These are phyloP conservation scores for Eulemur coronatus DNA, from an alignment of 2,797 vertebrate species.

Conservation along the genomic window DNA sequence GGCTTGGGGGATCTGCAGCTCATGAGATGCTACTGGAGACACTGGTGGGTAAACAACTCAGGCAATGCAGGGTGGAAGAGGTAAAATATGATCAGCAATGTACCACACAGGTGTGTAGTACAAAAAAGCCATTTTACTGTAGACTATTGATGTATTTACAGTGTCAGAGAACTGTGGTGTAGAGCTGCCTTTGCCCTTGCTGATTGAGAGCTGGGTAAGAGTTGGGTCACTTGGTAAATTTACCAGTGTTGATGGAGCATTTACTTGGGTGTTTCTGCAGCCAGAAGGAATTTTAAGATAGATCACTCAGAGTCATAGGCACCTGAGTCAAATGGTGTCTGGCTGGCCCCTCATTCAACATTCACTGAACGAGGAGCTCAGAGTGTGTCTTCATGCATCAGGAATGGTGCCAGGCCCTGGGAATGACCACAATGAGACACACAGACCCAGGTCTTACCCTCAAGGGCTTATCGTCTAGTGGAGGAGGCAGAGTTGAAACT, in stretches of 20 bases:
- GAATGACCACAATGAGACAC: background rate
- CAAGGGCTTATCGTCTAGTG: background rate
- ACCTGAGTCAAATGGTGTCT: background rate
- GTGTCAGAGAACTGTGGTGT: background rate
- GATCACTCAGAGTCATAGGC: slow-evolving; percentile 29
- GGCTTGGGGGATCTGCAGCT: background rate
- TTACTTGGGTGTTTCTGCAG: slow-evolving; percentile 21
- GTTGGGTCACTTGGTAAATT: slow-evolving; percentile 34
- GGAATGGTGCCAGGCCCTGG: background rate
- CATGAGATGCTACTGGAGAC: background rate
- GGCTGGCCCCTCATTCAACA: background rate
- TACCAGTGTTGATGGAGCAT: slow-evolving; percentile 21
- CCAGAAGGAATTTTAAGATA: background rate
- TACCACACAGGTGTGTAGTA: background rate
- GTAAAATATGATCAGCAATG: background rate
- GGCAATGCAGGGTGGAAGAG: background rate
- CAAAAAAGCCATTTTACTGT: background rate
- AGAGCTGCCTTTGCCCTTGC: background rate
- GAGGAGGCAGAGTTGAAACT: background rate
- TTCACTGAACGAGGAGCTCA: background rate
- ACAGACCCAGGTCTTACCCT: background rate
- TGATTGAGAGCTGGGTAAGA: slow-evolving; percentile 26
- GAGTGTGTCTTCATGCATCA: background rate
- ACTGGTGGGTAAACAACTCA: background rate
- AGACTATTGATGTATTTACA: background rate